Evolutionary conservation across 35 echinoderm and acorn worm genomes (phyloP).

Genomic region (Strongylocentrotus purpuratus): DNA sequence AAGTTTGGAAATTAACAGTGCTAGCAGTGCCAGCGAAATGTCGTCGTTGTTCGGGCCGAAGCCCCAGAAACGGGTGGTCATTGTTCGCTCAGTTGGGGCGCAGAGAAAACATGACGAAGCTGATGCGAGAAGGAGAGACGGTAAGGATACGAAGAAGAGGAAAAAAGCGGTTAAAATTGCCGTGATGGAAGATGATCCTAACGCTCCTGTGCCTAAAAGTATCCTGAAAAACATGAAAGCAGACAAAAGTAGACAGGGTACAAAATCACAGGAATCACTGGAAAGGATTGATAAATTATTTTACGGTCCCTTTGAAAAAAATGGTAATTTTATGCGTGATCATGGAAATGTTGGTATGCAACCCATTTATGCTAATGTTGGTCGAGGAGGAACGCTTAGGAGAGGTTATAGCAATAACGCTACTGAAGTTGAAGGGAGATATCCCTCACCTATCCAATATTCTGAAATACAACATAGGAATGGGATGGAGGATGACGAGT

Average conservation of each 20-base stretch:
- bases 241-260: conserved; percentile 1
- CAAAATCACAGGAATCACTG: not conserved
- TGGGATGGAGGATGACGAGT: not conserved
- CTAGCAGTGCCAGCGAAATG: not conserved
- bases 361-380: conserved; percentile 9
- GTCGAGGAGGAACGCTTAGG: not conserved
- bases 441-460: conserved; percentile 4
- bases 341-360: not conserved
- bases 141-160: conserved; percentile 30
- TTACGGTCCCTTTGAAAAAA: not conserved
- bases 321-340: not conserved
- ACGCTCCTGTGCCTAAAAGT: conserved; percentile 31
- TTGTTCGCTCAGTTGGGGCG: conserved; percentile 34
- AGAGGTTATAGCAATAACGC: not conserved
- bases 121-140: not conserved
- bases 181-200: conserved; percentile 38
- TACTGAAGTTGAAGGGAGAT: not conserved
- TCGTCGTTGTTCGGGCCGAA: conserved; percentile 16
- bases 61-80: conserved; percentile 29
- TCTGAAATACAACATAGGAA: conserved; percentile 23
- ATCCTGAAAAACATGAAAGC: conserved; percentile 30
- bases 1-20: conserved; percentile 10
- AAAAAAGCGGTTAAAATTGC: conserved; percentile 16
- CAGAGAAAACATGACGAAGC: conserved; percentile 41
- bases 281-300: conserved; percentile 26